These are phyloP conservation scores for Bradypus variegatus DNA, from an alignment of 2,797 vertebrate genomes.

Conservation along the genomic window DNA sequence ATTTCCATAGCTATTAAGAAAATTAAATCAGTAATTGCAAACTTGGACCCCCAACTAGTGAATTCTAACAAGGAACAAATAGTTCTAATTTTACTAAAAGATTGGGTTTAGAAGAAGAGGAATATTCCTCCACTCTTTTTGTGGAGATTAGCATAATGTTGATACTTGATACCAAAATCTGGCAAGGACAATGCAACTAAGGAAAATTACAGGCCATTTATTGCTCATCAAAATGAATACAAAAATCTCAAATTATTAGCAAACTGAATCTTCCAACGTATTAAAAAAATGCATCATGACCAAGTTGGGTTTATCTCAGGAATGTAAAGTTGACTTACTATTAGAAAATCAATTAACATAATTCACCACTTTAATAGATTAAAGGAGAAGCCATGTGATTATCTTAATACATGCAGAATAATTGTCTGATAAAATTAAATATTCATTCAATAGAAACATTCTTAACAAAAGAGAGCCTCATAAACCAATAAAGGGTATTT, in stretches of 20 bases:
- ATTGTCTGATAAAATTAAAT: conserved; percentile 45
- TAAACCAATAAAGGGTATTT: neutral
- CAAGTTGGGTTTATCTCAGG: neutral
- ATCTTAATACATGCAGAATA: neutral
- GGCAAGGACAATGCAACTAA: neutral
- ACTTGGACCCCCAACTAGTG: neutral
- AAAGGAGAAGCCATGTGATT: conserved; percentile 26
- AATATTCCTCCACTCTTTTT: neutral
- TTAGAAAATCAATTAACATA: conserved; percentile 33
- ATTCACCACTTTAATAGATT: neutral
- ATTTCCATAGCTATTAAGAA: neutral
- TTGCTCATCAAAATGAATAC: neutral
- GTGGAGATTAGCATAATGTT: neutral
- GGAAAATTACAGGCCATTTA: neutral
- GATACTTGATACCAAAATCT: neutral
- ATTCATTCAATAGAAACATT: conserved; percentile 4
- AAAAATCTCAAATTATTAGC: neutral
- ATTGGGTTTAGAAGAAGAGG: neutral
- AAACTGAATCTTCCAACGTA: neutral
- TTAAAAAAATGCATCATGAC: neutral
- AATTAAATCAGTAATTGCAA: conserved; percentile 17
- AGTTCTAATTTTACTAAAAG: neutral
- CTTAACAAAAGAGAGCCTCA: conserved; percentile 29
- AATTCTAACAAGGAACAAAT: neutral
- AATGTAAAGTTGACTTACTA: conserved; percentile 15